phyloP scores from a whole-genome alignment of 2,113 vertebrate species.

The Sinocyclocheilus anshuiensis region DNA sequence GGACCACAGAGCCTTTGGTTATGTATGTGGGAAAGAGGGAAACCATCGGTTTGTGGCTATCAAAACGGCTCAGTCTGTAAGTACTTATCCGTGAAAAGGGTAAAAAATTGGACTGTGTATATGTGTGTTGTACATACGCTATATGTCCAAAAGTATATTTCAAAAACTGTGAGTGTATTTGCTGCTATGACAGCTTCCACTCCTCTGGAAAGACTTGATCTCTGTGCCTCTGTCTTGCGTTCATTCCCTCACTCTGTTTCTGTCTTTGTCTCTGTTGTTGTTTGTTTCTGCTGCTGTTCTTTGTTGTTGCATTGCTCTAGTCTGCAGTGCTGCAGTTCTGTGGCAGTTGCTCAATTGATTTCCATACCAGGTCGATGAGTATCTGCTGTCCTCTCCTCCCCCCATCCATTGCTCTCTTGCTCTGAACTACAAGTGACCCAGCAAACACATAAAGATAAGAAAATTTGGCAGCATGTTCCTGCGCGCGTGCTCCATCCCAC shows the following conservation, averaged over 20 bases:
- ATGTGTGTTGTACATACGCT: background rate
- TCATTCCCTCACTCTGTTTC: no score
- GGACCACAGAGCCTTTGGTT: conserved; percentile 97
- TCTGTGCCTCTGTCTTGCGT: conserved; percentile 23
- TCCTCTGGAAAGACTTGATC: background rate
- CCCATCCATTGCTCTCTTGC: conserved; percentile 31
- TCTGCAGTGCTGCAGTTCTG: conserved; percentile 26
- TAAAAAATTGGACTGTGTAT: background rate
- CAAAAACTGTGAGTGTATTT: background rate
- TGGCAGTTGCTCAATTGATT: conserved; percentile 47
- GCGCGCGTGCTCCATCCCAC: background rate
- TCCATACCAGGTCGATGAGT: conserved; percentile 52
- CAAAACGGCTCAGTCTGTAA: conserved; percentile 96
- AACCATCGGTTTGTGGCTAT: conserved; percentile 98
- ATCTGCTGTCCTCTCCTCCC: conserved; percentile 34
- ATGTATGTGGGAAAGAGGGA: conserved; percentile 96
- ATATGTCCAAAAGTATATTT: background rate
- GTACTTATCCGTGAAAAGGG: conserved; percentile 63
- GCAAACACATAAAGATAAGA: background rate
- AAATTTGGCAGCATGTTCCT: background rate
- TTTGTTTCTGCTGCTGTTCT: background rate
- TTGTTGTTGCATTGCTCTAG: conserved; percentile 22
- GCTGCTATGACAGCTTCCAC: background rate
- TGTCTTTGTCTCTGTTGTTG: background rate
- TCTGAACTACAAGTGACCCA: conserved; percentile 54